Evolutionary conservation across 2,797 vertebrate genomes (phyloP).

Genomic region (Poecilia velifera): DNA sequence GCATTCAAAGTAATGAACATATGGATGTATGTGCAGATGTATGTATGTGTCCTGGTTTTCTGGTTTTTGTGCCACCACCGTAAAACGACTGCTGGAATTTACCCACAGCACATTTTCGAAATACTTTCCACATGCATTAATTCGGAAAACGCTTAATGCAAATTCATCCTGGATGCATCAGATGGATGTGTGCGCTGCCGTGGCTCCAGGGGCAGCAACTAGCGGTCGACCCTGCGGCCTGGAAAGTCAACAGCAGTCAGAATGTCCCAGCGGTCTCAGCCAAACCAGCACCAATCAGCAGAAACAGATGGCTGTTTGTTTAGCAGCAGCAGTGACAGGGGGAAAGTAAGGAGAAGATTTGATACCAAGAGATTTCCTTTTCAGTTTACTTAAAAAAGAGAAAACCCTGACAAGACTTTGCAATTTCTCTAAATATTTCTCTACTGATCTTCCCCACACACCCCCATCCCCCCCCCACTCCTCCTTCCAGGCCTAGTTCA

Average conservation of each 20-base stretch:
- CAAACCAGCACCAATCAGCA: slow-evolving; percentile 71
- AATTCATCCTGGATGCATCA: slow-evolving; percentile 41
- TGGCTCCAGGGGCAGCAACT: slow-evolving; percentile 33
- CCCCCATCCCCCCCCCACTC: background rate
- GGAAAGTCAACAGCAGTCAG: slow-evolving; percentile 60
- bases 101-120: slow-evolving; percentile 47
- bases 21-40: background rate
- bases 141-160: slow-evolving; percentile 61
- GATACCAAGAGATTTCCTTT: slow-evolving; percentile 37
- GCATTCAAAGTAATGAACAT: background rate
- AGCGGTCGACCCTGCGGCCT: slow-evolving; percentile 39
- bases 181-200: slow-evolving; percentile 28
- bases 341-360: slow-evolving; percentile 56
- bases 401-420: slow-evolving; percentile 32
- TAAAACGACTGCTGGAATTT: slow-evolving; percentile 38
- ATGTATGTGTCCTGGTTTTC: slow-evolving; percentile 47
- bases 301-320: slow-evolving; percentile 76
- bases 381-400: background rate
- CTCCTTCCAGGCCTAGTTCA: background rate
- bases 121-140: slow-evolving; percentile 55
- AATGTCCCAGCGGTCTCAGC: slow-evolving; percentile 52
- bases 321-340: slow-evolving; percentile 54
- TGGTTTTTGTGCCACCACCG: slow-evolving; percentile 13
- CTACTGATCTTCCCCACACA: slow-evolving; percentile 1
- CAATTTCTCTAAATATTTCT: slow-evolving; percentile 24